Percentiles rank a stretch among this genome's conserved stretches.
Evolutionary conservation across 2,113 vertebrate genomes (phyloP).

Genomic region (Bos indicus): DNA sequence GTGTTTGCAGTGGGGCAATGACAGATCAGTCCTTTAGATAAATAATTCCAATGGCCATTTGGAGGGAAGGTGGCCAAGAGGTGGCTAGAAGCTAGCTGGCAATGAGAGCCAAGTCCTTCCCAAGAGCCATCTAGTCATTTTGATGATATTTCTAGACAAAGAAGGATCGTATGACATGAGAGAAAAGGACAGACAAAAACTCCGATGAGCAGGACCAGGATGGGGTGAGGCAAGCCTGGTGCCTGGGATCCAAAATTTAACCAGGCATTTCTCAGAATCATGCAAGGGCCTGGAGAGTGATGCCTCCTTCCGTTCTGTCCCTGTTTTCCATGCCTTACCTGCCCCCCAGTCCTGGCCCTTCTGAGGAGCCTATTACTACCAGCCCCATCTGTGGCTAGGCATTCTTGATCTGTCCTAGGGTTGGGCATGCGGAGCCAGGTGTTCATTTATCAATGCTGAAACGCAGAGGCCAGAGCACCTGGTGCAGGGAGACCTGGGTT

Average conservation of each 20-base stretch:
- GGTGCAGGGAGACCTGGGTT: not conserved
- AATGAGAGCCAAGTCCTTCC: not conserved
- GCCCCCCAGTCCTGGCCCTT: not conserved
- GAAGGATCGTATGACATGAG: not conserved
- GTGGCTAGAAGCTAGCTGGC: not conserved
- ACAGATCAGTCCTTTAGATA: not conserved
- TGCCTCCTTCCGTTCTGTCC: not conserved
- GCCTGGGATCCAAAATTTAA: not conserved
- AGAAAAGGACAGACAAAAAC: not conserved
- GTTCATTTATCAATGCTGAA: not conserved
- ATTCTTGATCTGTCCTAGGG: not conserved
- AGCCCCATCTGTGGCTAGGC: not conserved
- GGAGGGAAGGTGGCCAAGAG: not conserved
- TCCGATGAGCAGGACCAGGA: not conserved
- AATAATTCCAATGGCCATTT: not conserved
- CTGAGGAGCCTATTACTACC: too few species aligned
- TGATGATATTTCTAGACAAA: not conserved
- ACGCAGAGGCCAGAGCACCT: not conserved
- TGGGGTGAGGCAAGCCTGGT: accelerated
- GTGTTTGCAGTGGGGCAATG: not conserved
- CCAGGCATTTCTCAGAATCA: not conserved
- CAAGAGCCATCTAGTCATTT: not conserved
- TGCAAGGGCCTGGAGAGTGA: accelerated
- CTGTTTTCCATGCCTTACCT: not conserved
- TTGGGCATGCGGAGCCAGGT: not conserved